Evolutionary conservation across 2,888 invertebrate species (phyloP), one percentile per base, ranked within the genome.

Genomic region (Eilema caniola): DNA sequence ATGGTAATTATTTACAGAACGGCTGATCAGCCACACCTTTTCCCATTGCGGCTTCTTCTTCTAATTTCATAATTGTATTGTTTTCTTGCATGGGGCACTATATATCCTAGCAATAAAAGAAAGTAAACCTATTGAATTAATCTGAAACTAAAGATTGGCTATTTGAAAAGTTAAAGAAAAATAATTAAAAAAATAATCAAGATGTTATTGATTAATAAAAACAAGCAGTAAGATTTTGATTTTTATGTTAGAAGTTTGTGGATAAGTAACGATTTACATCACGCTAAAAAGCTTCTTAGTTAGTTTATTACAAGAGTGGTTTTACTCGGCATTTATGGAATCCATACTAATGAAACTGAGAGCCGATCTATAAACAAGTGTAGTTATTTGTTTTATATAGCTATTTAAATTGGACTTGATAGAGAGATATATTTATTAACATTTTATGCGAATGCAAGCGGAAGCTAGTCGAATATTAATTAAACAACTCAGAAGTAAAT

Each of bases 331-430:
- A 53, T 53, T n/a, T 53, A 8, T n/a, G n/a, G n/a, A 53, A 53
- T 53, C 8, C 53, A n/a, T n/a, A 53, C 20, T n/a, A 53, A 53
- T n/a, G 53, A 53, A 53, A 53, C 53, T 10, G n/a, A 69, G 73
- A 75, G 71, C 73, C 73, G 81, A 28, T 59, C 25, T 5, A 16
- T 59, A 25, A 25, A 28, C 16, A 59, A 25, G 2, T 20, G 7
- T 1, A 25, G 14, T 61, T 20, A 4, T 31, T 61, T 7, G n/a
- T 20, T 61, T 7, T 16, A 60, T 60, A 16, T 60, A 20, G 5
- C 47, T 47, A 61, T 61, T 61, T 28, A 61, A 59, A 25, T 25
- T 24, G 7, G 25, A 59, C 25, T 25, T 25, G 24, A 59, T 24
- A n/a, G 14, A 23, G 57, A 24, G 14, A 16, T 59, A 25, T 23